phyloP scores from a whole-genome alignment of 2,797 vertebrate genomes.

The Lepus oiostolus region DNA sequence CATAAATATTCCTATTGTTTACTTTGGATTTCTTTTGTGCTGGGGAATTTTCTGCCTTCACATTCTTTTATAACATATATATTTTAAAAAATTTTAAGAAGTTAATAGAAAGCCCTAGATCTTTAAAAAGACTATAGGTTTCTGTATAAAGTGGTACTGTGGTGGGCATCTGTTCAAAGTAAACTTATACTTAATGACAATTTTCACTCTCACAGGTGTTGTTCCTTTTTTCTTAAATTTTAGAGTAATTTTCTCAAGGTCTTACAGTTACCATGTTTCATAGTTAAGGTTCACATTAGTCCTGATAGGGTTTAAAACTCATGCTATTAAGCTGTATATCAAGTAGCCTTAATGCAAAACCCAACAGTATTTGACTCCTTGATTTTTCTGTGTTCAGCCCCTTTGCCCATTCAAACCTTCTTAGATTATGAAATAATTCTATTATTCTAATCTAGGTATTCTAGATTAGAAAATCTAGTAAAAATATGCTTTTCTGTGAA shows the following conservation, averaged over 20 bases:
- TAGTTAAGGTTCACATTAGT: conserved; percentile 20
- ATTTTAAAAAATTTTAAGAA: conserved; percentile 24
- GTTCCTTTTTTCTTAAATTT: conserved; percentile 41
- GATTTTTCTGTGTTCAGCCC: conserved; percentile 9
- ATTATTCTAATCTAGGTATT: conserved; percentile 19
- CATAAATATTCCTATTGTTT: too few species aligned
- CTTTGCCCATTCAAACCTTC: background rate
- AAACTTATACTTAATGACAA: background rate
- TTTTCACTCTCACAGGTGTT: background rate
- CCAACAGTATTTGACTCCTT: background rate
- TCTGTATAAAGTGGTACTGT: background rate
- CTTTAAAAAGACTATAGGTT: background rate
- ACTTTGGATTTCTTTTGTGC: too few species aligned
- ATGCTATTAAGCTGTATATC: background rate
- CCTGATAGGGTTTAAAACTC: background rate
- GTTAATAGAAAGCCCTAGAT: conserved; percentile 4
- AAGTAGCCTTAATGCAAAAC: background rate
- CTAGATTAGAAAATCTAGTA: background rate
- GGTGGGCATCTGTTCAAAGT: conserved; percentile 23
- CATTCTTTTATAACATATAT: background rate
- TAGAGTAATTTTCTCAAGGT: background rate
- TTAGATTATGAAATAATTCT: conserved; percentile 48
- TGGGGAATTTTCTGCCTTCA: too few species aligned
- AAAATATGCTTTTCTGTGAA: conserved; percentile 40
- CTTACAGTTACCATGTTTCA: background rate